Percentiles rank a stretch among this genome's conserved stretches.
Evolutionary conservation across 2,888 invertebrate genomes (phyloP).

Genomic region (Monochamus alternatus): DNA sequence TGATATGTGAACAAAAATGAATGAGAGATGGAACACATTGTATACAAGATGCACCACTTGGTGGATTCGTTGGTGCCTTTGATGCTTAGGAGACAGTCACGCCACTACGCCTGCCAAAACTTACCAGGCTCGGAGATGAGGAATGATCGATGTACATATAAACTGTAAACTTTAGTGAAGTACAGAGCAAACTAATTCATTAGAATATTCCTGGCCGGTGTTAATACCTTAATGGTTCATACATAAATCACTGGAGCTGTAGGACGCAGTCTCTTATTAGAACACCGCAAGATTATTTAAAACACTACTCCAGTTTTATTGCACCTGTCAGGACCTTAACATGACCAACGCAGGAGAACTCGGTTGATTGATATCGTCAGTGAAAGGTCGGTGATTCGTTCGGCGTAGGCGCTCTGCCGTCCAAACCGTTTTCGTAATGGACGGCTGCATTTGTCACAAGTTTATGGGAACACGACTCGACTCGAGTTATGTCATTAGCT

Average conservation of each 20-base stretch:
- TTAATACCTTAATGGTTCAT: not conserved
- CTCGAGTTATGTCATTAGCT: slow-evolving; percentile 15
- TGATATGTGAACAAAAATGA: too few relatives aligned
- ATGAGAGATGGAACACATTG: too few relatives aligned
- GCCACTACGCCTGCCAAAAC: too few relatives aligned
- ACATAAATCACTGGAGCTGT: not conserved
- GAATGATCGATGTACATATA: too few relatives aligned
- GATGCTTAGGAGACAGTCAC: too few relatives aligned
- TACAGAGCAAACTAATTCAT: too few relatives aligned
- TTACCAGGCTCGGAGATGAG: too few relatives aligned
- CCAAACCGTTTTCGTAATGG: slow-evolving; percentile 45
- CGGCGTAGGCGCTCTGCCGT: slow-evolving; percentile 42
- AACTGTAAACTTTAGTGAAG: too few relatives aligned
- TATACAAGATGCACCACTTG: too few relatives aligned
- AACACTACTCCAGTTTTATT: slow-evolving; percentile 23
- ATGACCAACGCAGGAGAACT: slow-evolving; percentile 40
- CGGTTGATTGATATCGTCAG: slow-evolving; percentile 47
- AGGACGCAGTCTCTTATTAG: not conserved
- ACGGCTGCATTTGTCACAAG: slow-evolving; percentile 39
- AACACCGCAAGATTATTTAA: not conserved
- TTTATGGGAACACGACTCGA: slow-evolving; percentile 21
- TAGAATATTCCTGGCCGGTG: too few relatives aligned
- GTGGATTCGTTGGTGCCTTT: too few relatives aligned
- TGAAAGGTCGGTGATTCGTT: slow-evolving; percentile 48
- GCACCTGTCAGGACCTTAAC: slow-evolving; percentile 16